These are phyloP conservation scores for Poeciliopsis paucimaculata DNA, from an alignment of 2,797 vertebrate species.

Conservation along the genomic window DNA sequence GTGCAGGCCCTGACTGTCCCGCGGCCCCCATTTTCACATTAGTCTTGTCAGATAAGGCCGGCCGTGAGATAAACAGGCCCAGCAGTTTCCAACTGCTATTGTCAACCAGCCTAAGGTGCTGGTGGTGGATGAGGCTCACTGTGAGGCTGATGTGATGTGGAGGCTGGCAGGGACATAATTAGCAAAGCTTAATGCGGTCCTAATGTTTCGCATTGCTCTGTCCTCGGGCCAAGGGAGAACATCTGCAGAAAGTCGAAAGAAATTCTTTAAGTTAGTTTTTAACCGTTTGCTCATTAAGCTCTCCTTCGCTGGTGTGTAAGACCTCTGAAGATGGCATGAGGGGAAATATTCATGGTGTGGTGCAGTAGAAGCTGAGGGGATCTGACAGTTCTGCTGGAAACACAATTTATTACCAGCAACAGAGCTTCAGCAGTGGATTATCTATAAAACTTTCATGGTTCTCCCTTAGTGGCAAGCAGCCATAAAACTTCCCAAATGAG, in stretches of 20 bases:
- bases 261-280: constrained; percentile 65
- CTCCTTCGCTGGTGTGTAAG: constrained; percentile 57
- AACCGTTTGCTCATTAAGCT: constrained; percentile 63
- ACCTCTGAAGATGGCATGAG: constrained; percentile 74
- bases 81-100: constrained; percentile 73
- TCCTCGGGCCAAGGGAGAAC: constrained; percentile 46
- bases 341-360: constrained; percentile 87
- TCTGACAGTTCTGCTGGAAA: constrained; percentile 95
- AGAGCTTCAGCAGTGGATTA: constrained; percentile 93
- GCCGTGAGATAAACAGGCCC: constrained; percentile 59
- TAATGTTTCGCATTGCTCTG: constrained; percentile 46
- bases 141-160: constrained; percentile 61
- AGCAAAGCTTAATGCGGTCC: constrained; percentile 58
- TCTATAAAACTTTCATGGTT: constrained; percentile 98
- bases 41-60: constrained; percentile 58
- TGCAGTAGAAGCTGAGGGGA: constrained; percentile 87
- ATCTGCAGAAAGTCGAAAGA: constrained; percentile 46
- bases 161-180: constrained; percentile 59
- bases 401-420: constrained; percentile 97
- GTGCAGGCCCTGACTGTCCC: constrained; percentile 46
- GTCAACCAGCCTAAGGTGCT: constrained; percentile 61
- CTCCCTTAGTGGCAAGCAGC: constrained; percentile 94
- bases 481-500: constrained; percentile 99
- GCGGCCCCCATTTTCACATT: constrained; percentile 54
- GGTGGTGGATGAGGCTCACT: constrained; percentile 49